Evolutionary conservation across 2,888 invertebrate genomes (phyloP).

Genomic region (Drosophila conformis): DNA sequence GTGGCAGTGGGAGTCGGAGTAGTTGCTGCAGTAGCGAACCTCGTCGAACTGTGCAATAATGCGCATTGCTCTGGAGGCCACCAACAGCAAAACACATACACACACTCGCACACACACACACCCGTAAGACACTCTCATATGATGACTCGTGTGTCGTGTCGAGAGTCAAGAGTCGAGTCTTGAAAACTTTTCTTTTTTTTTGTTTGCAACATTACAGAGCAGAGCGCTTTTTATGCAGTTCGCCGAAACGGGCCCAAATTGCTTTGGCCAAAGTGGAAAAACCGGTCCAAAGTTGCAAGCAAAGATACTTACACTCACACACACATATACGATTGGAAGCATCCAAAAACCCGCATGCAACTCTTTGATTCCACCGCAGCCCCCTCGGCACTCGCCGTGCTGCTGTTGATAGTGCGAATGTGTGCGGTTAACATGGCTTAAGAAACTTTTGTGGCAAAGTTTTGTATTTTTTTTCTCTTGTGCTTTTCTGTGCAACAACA

Average conservation of each 20-base stretch:
- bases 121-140: conserved; percentile 12
- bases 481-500: conserved; percentile 62
- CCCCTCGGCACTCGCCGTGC: neutral
- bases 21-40: neutral
- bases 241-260: conserved; percentile 70
- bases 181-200: conserved; percentile 29
- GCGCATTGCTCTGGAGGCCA: conserved; percentile 30
- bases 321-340: conserved; percentile 20
- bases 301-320: conserved; percentile 58
- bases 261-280: conserved; percentile 80
- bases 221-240: conserved; percentile 50
- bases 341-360: conserved; percentile 8
- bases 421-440: conserved; percentile 81
- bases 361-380: conserved; percentile 5
- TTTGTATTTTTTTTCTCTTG: conserved; percentile 7
- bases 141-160: conserved; percentile 36
- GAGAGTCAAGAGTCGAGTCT: conserved; percentile 48
- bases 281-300: conserved; percentile 73
- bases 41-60: conserved; percentile 40
- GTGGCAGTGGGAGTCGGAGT: neutral
- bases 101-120: neutral
- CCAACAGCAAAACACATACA: neutral
- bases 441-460: conserved; percentile 71
- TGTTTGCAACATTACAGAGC: conserved; percentile 51
- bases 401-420: conserved; percentile 68